A percentile compares a stretch with the other conserved stretches of the same genome.
Conservation (phyloP, 2,113 vertebrate species). For the Eonycteris spelaea region DNA sequence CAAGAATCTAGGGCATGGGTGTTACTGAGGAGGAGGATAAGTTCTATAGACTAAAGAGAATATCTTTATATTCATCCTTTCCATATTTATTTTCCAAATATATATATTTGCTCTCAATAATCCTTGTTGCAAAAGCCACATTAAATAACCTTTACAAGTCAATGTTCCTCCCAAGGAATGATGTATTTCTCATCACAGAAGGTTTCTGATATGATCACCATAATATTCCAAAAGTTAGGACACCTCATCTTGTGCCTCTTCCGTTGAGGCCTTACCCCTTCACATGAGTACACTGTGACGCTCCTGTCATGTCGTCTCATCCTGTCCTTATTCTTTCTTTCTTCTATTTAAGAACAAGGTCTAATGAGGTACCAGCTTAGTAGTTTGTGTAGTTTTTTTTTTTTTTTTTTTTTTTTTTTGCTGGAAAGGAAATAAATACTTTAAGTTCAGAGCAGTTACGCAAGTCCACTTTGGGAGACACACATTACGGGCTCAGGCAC, state of each 20-base stretch:
- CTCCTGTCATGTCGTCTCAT: conserved; percentile 44
- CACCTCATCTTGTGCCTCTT: not conserved
- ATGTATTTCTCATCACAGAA: not conserved
- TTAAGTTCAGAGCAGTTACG: conserved; percentile 73
- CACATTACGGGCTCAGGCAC: conserved; percentile 61
- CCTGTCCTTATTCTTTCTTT: not conserved
- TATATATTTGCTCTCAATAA: not conserved
- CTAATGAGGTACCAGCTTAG: conserved; percentile 46
- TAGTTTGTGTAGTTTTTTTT: conserved; percentile 60
- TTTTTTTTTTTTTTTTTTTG: conserved; percentile 65
- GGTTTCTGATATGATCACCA: not conserved
- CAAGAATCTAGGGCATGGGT: not conserved
- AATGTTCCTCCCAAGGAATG: not conserved
- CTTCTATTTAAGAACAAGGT: conserved; percentile 36
- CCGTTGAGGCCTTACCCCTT: conserved; percentile 18
- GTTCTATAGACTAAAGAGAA: not conserved
- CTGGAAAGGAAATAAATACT: conserved; percentile 74
- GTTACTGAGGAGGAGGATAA: not conserved
- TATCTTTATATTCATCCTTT: not conserved
- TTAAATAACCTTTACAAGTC: conserved; percentile 8
- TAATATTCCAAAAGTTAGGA: not conserved
- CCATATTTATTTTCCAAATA: conserved; percentile 3
- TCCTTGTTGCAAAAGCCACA: not conserved
- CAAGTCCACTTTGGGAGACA: conserved; percentile 35
- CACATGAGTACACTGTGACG: conserved; percentile 36